phyloP scores from a whole-genome alignment of 2,888 invertebrate species.

The Colletes collaris region DNA sequence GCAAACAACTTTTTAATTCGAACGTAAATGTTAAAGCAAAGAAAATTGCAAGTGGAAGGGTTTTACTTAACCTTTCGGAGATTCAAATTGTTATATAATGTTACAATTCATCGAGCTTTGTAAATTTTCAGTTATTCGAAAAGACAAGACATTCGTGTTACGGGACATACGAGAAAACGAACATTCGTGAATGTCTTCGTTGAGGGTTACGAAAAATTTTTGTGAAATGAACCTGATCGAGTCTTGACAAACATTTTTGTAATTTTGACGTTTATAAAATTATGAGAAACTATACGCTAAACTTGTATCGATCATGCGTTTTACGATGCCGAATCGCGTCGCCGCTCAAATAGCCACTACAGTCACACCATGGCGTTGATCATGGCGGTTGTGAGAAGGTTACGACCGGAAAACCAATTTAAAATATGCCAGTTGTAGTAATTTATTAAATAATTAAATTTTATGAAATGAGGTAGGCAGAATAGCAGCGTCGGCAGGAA shows the following conservation, averaged over 20 bases:
- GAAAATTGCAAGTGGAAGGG: not conserved
- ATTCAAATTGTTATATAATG: not conserved
- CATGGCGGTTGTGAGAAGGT: slow-evolving; percentile 34
- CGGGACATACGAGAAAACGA: not conserved
- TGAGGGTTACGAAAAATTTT: not conserved
- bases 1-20: not conserved
- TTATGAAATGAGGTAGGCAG: slow-evolving; percentile 41
- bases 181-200: slow-evolving; percentile 4
- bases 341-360: not conserved
- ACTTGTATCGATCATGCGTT: slow-evolving; percentile 37
- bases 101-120: not conserved
- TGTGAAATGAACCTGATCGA: not conserved
- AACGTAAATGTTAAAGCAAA: not conserved
- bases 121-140: not conserved
- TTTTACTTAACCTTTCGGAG: slow-evolving; percentile 4
- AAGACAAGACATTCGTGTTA: not conserved
- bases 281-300: not conserved
- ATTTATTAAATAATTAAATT: slow-evolving; percentile 36
- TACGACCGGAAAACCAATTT: slow-evolving; percentile 5
- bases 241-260: not conserved
- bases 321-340: not conserved
- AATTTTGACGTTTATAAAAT: slow-evolving; percentile 13
- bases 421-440: slow-evolving; percentile 47
- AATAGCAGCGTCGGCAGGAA: too few relatives aligned
- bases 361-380: slow-evolving; percentile 45